Base-by-base conservation (phyloP, 2,888 invertebrate genomes). In the Dynastes hyllus region DNA sequence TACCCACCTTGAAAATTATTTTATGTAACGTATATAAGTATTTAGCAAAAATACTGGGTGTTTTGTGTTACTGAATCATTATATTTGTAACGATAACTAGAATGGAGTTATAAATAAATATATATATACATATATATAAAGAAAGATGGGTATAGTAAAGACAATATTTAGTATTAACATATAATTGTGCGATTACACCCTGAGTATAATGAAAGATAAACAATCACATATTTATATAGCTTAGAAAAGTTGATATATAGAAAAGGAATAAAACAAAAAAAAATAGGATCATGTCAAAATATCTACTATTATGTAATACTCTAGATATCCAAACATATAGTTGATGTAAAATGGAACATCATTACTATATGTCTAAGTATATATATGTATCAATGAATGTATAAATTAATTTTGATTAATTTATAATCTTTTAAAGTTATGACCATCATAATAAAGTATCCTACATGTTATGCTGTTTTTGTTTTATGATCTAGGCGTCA, bases 241-340 rank as follows among this genome's bases (percentile, higher is more conserved):
- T 55, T 55, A 55, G 55, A 16, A 55, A 55, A 55, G 13, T 55
- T 16, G n/a, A 55, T 55, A 45, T 55, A 55, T 16, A 16, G 63
- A 79, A 76, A 80, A 40, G 45, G 61, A 80, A 75, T 78, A 79
- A 78, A 80, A 16, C 55, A 55, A 45, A 45, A 45, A 22, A 37
- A 45, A 45, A 45, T 45, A 45, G 45, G 75, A 61, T 61, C 37
- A 66, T 78, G 70, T 78, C 37, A 71, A 66, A 65, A 70, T 76
- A 76, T 75, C 73, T 78, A 67, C 76, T 76, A 78, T 75, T 76
- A 73, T 67, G 29, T 66, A 37, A 37, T 40, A 66, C 55, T 61
- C 22, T 61, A 61, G 22, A 11, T 61, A 75, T 37, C 37, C 71
- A 71, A n/a, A 16, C 51, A 70, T 70, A 78, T 78, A 78, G 77